Conservation (phyloP, 2,888 invertebrate genomes). For the Luffia ferchaultella region DNA sequence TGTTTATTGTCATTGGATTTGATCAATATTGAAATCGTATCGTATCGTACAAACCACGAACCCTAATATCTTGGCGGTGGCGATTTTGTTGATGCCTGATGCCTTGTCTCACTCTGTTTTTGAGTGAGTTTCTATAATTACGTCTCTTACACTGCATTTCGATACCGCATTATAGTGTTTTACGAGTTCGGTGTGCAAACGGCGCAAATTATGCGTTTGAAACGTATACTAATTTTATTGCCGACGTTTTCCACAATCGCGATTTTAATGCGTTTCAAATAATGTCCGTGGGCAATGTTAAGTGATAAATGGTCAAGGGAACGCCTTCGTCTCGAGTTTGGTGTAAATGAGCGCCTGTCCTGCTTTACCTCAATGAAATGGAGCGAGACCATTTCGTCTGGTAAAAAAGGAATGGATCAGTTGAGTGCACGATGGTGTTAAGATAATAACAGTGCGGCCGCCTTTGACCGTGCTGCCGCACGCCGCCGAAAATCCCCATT, state of each 20-base stretch:
- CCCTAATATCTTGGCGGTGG: no score
- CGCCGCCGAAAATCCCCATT: conserved; percentile 55
- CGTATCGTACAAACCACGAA: no score
- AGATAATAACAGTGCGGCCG: conserved; percentile 62
- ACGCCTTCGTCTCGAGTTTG: conserved; percentile 54
- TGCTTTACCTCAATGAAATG: conserved; percentile 28
- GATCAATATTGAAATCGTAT: no score
- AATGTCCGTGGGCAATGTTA: conserved; percentile 64
- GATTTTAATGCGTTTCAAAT: conserved; percentile 65
- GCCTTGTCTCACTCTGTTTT: no score
- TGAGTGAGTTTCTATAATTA: no score
- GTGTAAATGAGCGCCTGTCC: conserved; percentile 46
- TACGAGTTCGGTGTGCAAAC: no score
- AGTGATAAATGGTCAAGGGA: conserved; percentile 62
- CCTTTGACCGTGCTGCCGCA: conserved; percentile 29
- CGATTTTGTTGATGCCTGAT: no score
- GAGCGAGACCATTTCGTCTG: conserved; percentile 50
- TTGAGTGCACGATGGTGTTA: conserved; percentile 61
- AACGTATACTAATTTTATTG: conserved; percentile 62
- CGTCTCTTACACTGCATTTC: no score
- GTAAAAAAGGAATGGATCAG: conserved; percentile 57
- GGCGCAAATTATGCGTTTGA: conserved; percentile 60
- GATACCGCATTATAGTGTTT: no score
- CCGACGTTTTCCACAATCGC: conserved; percentile 63
- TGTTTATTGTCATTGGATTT: no score